These are phyloP conservation scores for Battus philenor DNA, from an alignment of 1,140 invertebrate species.

Conservation along the genomic window DNA sequence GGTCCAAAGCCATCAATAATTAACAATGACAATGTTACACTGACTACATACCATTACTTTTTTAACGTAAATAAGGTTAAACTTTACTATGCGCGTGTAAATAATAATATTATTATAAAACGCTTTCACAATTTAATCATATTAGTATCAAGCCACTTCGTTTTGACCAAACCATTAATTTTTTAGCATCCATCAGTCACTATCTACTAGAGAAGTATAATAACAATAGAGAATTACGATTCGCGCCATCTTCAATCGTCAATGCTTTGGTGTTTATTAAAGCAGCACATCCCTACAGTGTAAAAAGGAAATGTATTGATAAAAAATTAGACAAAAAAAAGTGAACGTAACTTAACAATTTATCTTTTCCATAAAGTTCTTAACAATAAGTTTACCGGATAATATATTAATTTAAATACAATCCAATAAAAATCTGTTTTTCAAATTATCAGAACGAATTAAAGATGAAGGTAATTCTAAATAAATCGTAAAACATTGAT, in stretches of 20 bases:
- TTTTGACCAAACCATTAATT: slow-evolving; percentile 34
- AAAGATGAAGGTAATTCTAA: no score
- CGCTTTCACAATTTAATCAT: slow-evolving; percentile 33
- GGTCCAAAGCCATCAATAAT: slow-evolving; percentile 36
- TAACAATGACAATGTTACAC: slow-evolving; percentile 26
- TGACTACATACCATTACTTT: slow-evolving; percentile 53
- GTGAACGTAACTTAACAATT: no score
- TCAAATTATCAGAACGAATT: no score
- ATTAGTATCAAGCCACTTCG: slow-evolving; percentile 32
- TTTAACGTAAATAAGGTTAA: slow-evolving; percentile 12
- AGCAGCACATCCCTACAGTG: no score
- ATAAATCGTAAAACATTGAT: no score
- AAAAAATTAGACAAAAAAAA: no score
- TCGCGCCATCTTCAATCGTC: not conserved
- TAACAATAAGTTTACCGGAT: no score
- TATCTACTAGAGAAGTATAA: slow-evolving; percentile 5
- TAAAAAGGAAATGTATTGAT: no score
- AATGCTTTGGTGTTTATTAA: no score
- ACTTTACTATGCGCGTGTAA: slow-evolving; percentile 13
- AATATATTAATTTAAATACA: no score
- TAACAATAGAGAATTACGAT: not conserved
- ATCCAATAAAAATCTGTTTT: no score
- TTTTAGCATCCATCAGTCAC: slow-evolving; percentile 29
- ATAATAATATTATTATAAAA: slow-evolving; percentile 18
- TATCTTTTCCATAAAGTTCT: no score